Evolutionary conservation across 2,113 vertebrate genomes (phyloP), one percentile per base, ranked within the genome.

Genomic region (Mus spicilegus): DNA sequence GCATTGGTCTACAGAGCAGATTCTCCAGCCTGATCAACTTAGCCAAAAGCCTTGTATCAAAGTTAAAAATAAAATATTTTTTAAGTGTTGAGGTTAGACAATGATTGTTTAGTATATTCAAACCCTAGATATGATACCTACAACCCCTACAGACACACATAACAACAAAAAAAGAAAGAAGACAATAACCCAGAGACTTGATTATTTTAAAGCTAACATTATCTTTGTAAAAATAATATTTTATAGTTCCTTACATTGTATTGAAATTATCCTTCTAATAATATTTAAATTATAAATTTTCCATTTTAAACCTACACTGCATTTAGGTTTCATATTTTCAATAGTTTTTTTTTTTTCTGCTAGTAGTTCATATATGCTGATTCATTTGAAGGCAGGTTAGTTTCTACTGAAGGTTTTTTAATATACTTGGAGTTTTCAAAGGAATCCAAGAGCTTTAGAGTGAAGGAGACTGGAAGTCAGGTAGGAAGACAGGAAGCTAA

Each of bases 241-340:
- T 87, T 75, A 61, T 11, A 82, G 13, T 80, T 61, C 4, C 12
- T 76, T 39, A 91, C 19, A 39, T 49, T 56, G 19, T 72, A 9
- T 89, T 91, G 70, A 80, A 72, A 56, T 81, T 51, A 77, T 78
- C 10, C 1, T 54, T 92, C 61, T 89, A 30, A 61, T 87, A 78
- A 95, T 49, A 87, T 91, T 89, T 70, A 70, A 86, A 56, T 90
- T 80, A 75, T 51, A 39, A 26, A 46, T 80, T 93, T 93, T 89
- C 19, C 16, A 58, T 75, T 93, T 86, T 65, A 87, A 67, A 87
- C 28, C 12, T 87, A 91, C 72, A 54, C 46, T 46, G 26, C 19
- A 92, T 70, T 90, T 92, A 72, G 7, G 39, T 70, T 82, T 82
- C 3, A 7, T 73, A 24, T 61, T 72, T 91, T 49, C 36, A 0